phyloP scores from a whole-genome alignment of 2,888 invertebrate species.

The Temnothorax unifasciatus region DNA sequence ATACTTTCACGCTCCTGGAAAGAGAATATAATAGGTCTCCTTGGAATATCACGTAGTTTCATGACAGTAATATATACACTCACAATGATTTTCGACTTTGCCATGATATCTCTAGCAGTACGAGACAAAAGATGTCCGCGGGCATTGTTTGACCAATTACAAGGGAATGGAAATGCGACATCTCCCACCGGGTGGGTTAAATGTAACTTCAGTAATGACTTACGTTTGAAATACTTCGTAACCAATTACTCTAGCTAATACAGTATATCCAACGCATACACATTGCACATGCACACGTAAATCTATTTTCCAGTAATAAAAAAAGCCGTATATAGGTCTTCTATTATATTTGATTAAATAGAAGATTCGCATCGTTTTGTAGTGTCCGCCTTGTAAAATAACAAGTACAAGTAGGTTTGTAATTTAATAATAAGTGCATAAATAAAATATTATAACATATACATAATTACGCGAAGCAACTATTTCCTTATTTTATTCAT shows the following conservation, averaged over 20 bases:
- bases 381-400: background rate
- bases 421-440: slow-evolving; percentile 1
- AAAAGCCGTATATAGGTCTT: background rate
- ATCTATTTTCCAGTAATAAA: slow-evolving; percentile 14
- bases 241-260: slow-evolving; percentile 61
- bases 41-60: slow-evolving; percentile 2
- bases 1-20: background rate
- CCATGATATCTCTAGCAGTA: slow-evolving; percentile 27
- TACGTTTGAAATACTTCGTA: slow-evolving; percentile 65
- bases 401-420: background rate
- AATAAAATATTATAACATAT: background rate
- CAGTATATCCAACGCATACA: background rate
- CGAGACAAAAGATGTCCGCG: slow-evolving; percentile 60
- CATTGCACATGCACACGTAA: background rate
- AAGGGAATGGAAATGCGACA: slow-evolving; percentile 65
- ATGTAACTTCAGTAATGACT: slow-evolving; percentile 63
- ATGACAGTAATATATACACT: slow-evolving; percentile 25
- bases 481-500: background rate
- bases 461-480: background rate
- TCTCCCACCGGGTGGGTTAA: slow-evolving; percentile 58
- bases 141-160: slow-evolving; percentile 71
- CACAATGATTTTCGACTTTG: slow-evolving; percentile 58
- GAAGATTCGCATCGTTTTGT: background rate
- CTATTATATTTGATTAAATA: background rate
- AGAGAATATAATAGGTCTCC: background rate